A percentile compares a stretch with the other conserved stretches of the same genome.
These are phyloP conservation scores for Meganola albula DNA, from an alignment of 2,888 invertebrate genomes.

Conservation along the genomic window DNA sequence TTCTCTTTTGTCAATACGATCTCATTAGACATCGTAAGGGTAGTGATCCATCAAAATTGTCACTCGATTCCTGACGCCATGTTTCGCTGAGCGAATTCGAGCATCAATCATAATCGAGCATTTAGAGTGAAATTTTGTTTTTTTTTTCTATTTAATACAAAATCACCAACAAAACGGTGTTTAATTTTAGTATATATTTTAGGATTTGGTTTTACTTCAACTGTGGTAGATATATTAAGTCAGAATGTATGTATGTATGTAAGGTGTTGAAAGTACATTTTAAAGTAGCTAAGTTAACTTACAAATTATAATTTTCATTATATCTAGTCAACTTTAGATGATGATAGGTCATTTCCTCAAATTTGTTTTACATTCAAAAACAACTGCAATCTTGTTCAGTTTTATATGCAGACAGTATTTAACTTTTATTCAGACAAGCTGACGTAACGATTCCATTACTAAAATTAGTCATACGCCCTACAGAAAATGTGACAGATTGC, in stretches of 20 bases:
- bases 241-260: no score
- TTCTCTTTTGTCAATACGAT: constrained; percentile 34
- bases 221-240: no score
- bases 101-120: constrained; percentile 60
- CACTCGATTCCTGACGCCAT: constrained; percentile 66
- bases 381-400: no score
- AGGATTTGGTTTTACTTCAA: no score
- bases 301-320: no score
- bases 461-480: constrained; percentile 34
- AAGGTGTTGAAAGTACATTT: no score
- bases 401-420: not conserved
- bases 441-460: constrained; percentile 32
- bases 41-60: constrained; percentile 73
- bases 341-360: no score
- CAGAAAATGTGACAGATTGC: constrained; percentile 74
- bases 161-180: no score
- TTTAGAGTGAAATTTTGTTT: constrained; percentile 28
- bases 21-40: constrained; percentile 42
- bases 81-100: constrained; percentile 50
- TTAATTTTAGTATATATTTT: no score
- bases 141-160: constrained; percentile 15
- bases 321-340: no score
- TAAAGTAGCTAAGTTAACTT: no score
- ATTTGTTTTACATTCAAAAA: no score
- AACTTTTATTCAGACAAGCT: not conserved